Conservation (phyloP, 1,140 invertebrate genomes). For the Apolygus lucorum region DNA sequence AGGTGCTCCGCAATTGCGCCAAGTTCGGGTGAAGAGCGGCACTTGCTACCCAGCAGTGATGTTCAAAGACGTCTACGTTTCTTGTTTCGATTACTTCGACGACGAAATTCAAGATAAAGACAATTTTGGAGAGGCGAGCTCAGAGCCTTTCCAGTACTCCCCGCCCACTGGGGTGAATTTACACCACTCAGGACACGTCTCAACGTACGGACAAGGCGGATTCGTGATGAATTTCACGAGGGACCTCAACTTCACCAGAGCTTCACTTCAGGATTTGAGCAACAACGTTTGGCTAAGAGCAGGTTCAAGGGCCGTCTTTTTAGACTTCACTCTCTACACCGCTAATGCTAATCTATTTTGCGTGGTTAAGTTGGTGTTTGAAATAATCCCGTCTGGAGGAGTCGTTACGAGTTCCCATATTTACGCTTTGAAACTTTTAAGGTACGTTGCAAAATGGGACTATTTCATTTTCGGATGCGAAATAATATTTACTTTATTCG, state of each 20-base stretch:
- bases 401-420: neutral
- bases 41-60: neutral
- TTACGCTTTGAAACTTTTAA: neutral
- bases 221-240: neutral
- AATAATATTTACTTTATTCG: neutral
- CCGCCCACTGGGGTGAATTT: too few species aligned
- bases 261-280: neutral
- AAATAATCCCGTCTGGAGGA: neutral
- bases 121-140: neutral
- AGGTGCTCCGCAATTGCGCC: neutral
- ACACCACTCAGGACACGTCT: neutral
- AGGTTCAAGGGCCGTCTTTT: neutral
- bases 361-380: neutral
- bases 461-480: neutral
- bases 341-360: neutral
- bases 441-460: neutral
- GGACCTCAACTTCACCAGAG: neutral
- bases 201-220: neutral
- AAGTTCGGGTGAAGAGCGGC: neutral
- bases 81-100: neutral
- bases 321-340: neutral
- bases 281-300: neutral
- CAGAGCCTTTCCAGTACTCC: neutral
- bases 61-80: neutral
- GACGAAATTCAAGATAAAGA: neutral